These are phyloP conservation scores for Galbula dea DNA, from an alignment of 2,113 vertebrate genomes.

Conservation along the genomic window DNA sequence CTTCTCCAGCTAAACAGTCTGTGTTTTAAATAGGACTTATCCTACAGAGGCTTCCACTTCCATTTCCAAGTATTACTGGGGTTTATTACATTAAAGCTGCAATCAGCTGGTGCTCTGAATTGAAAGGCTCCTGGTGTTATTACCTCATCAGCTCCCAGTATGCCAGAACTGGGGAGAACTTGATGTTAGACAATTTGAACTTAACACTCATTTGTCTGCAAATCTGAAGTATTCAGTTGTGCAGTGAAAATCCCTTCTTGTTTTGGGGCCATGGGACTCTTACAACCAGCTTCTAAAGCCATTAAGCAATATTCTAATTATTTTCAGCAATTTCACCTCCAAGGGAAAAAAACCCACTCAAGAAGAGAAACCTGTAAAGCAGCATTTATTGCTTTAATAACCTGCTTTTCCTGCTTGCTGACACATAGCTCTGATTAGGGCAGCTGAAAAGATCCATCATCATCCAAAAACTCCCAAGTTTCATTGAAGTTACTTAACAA, in stretches of 20 bases:
- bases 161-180: background rate
- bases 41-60: background rate
- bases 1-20: background rate
- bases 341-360: background rate
- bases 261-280: background rate
- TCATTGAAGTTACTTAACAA: background rate
- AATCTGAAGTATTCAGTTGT: background rate
- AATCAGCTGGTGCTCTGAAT: background rate
- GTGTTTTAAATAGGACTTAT: background rate
- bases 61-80: background rate
- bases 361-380: slow-evolving; percentile 48
- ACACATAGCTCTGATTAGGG: background rate
- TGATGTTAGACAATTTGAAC: background rate
- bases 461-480: background rate
- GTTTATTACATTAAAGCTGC: background rate
- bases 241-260: background rate
- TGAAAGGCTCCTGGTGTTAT: background rate
- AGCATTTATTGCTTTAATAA: slow-evolving; percentile 24
- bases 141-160: background rate
- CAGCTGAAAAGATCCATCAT: slow-evolving; percentile 13
- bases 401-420: slow-evolving; percentile 45
- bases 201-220: background rate
- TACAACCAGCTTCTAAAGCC: background rate
- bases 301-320: slow-evolving; percentile 9
- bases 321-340: slow-evolving; percentile 5